phyloP scores from a whole-genome alignment of 2,797 vertebrate species.

The Chaenodraco wilsoni region DNA sequence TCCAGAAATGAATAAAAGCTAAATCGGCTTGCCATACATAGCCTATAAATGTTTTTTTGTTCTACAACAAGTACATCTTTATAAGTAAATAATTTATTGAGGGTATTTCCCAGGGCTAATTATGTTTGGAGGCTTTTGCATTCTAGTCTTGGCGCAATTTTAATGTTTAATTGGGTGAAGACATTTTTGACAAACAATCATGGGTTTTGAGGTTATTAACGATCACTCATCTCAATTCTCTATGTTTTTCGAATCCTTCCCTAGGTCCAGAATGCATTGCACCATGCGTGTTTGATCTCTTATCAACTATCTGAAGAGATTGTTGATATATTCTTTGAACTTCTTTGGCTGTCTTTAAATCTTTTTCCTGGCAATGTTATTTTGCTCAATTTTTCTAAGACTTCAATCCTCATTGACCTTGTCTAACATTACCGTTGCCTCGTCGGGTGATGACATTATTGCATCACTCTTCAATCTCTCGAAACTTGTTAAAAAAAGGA shows the following conservation, averaged over 20 bases:
- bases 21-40: too few relatives aligned
- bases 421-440: constrained; percentile 1
- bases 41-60: neutral
- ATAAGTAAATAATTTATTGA: neutral
- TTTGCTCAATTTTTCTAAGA: constrained; percentile 14
- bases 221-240: neutral
- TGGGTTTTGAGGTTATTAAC: constrained; percentile 6
- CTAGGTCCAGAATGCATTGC: constrained; percentile 4
- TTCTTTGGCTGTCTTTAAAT: constrained; percentile 4
- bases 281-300: constrained; percentile 24
- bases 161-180: neutral
- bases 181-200: constrained; percentile 7
- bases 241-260: neutral
- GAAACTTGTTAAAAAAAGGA: constrained; percentile 8
- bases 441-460: constrained; percentile 26
- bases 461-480: constrained; percentile 36
- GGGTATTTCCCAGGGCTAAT: neutral
- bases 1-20: too few relatives aligned
- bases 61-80: neutral
- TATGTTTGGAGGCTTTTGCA: constrained; percentile 5
- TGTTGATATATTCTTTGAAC: constrained; percentile 31
- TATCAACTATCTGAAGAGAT: constrained; percentile 22
- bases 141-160: neutral
- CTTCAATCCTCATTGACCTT: constrained; percentile 16
- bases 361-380: neutral